Percentiles rank a stretch among this genome's conserved stretches.
Evolutionary conservation across 2,797 vertebrate species (phyloP).

Genomic region (Sternarchorhynchus goeldii): DNA sequence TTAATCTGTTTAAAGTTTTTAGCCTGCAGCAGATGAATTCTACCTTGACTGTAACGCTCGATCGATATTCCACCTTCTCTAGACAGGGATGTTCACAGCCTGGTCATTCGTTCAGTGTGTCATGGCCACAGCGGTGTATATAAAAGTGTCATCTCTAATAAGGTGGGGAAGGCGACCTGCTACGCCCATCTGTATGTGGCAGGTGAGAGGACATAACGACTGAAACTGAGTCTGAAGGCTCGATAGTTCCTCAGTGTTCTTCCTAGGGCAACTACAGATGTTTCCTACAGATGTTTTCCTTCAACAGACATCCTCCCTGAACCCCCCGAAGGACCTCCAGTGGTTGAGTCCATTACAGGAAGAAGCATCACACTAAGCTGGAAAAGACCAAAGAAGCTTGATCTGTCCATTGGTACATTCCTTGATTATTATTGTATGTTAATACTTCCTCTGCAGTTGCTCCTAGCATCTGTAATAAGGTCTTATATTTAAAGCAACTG

Average conservation of each 20-base stretch:
- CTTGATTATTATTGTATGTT: not conserved
- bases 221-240: not conserved
- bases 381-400: conserved; percentile 87
- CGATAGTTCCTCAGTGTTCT: not conserved
- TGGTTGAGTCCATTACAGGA: conserved; percentile 84
- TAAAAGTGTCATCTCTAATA: conserved; percentile 95
- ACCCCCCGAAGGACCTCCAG: conserved; percentile 86
- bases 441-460: not conserved
- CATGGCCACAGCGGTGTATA: conserved; percentile 91
- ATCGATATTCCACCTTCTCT: conserved; percentile 59
- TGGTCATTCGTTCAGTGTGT: conserved; percentile 83
- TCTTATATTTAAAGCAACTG: not conserved
- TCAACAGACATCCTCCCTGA: conserved; percentile 88
- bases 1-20: too few species aligned
- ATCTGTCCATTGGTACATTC: conserved; percentile 82
- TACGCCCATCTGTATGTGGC: conserved; percentile 94
- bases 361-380: conserved; percentile 85
- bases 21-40: not conserved
- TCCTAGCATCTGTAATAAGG: not conserved
- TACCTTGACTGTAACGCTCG: not conserved
- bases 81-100: conserved; percentile 93
- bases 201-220: conserved; percentile 70
- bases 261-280: not conserved
- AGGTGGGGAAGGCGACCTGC: conserved; percentile 92
- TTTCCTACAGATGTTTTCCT: not conserved